Base-by-base conservation (phyloP, 2,113 vertebrate species). In the Pungitius pungitius region DNA sequence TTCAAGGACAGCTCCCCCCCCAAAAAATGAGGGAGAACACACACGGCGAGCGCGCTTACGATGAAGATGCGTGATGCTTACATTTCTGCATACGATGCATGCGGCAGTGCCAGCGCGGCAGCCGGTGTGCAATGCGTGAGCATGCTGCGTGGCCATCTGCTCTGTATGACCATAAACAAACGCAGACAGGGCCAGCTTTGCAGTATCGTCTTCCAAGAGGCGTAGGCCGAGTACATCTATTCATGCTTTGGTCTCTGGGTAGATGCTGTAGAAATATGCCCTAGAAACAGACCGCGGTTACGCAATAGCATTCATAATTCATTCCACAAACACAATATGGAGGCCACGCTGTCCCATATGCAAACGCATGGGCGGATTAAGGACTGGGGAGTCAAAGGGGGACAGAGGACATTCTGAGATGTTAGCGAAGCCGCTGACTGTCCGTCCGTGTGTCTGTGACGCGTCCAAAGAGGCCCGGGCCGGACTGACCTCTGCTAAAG, bases 91-190 rank as follows among this genome's bases (percentile, higher is more conserved):
- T 81, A 63, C 70, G 64, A 61, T 64, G 69, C 78, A 75, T 75
- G 62, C 70, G 82, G 74, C 65, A 64, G 76, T 82, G 78, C 76
- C 81, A 80, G 78, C 26, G 17, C 66, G 69, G 73, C 83, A 74
- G 75, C 60, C 76, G 66, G 82, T 75, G 83, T 79, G 83, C 77
- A 88, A 91, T 88, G 90, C 88, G 83, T 59, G 90, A 90, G 87
- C 91, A 87, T 88, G 85, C 87, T 88, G 90, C 77, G 83, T 26
- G 76, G 77, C 91, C 93, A 94, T 94, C 93, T 94, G 93, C 91
- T 94, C 83, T 85, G 76, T 85, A 88, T 87, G 92, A 89, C 81
- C 85, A 84, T 89, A 90, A 89, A 87, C 90, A 93, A 91, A 90
- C 42, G 70, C 83, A 84, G 89, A 78, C 86, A 64, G 71, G n/a